Base-by-base conservation (phyloP, 2,113 vertebrate genomes). In the Tachysurus vachellii region DNA sequence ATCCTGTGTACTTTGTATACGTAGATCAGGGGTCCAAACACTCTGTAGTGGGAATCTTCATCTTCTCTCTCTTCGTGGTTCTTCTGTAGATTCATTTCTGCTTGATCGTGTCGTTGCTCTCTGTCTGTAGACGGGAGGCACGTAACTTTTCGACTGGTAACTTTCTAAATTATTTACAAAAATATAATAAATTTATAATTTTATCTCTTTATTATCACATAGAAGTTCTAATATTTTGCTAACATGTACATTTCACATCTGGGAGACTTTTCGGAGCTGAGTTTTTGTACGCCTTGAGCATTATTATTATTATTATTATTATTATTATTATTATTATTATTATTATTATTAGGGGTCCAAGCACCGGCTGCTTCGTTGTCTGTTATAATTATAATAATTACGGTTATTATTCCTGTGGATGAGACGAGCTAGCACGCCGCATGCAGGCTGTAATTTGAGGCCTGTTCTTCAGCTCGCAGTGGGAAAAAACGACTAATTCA, bases 351-450 rank as follows among this genome's bases (percentile, higher is more conserved):
- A 62, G 47, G 26, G 13, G 47, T 21, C 26, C 13, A 1, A 54
- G 77, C 77, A 5, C 28, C 21, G 8, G 10, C 9, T 11, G 54
- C 8, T 10, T 57, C 0, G 2, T 21, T 21, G 77, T 59, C 5
- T 61, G 80, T 62, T 62, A 23, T 44, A 26, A 82, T 82, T 62
- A 81, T 23, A 12, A 13, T 81, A 59, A 81, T 81, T 21, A 42
- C 31, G 12, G 31, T 81, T 42, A 81, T 81, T 81, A 56, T 57
- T 57, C 9, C 54, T 80, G n/a, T 10, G 3, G 11, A 14, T 17
- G 75, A 79, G 26, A 54, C n/a, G 50, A 1, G 14, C 26, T 23
- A n/a, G 47, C 12, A 0, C 14, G 14, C 73, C 5, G 44, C 0
- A 26, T 53, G 44, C 73, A 50, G 73, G 44, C 50, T 28, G n/a